These are phyloP conservation scores for Eupithecia centaureata DNA, from an alignment of 2,888 invertebrate genomes.

Conservation along the genomic window DNA sequence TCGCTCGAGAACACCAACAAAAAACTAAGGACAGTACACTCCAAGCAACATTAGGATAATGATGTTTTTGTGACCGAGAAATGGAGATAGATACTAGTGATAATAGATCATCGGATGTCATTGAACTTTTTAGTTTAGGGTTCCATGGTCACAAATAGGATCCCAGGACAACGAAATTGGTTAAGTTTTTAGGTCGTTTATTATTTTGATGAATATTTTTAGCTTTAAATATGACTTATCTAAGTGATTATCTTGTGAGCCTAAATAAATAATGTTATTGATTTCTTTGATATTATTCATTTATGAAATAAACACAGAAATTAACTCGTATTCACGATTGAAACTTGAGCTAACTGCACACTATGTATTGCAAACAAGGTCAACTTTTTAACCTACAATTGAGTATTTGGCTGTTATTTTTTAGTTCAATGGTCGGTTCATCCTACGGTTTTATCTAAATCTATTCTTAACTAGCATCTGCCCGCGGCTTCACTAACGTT, in stretches of 20 bases:
- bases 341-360: no score
- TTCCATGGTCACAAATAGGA: slow-evolving; percentile 15
- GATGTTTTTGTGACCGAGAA: slow-evolving; percentile 57
- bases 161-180: not conserved
- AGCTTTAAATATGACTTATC: no score
- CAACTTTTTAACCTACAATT: not conserved
- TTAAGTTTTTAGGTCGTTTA: no score
- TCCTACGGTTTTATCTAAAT: no score
- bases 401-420: not conserved
- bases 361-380: not conserved
- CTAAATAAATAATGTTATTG: no score
- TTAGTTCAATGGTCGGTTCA: not conserved
- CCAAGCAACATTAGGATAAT: slow-evolving; percentile 67
- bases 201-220: no score
- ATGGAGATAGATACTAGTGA: slow-evolving; percentile 59
- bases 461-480: no score
- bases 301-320: no score
- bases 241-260: no score
- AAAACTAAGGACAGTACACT: slow-evolving; percentile 66
- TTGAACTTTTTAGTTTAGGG: slow-evolving; percentile 38
- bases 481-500: no score
- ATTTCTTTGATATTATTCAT: no score
- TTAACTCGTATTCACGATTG: no score
- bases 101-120: slow-evolving; percentile 41
- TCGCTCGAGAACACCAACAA: slow-evolving; percentile 28